Conservation (phyloP, 2,888 invertebrate genomes). For the Drosophila crucigera region DNA sequence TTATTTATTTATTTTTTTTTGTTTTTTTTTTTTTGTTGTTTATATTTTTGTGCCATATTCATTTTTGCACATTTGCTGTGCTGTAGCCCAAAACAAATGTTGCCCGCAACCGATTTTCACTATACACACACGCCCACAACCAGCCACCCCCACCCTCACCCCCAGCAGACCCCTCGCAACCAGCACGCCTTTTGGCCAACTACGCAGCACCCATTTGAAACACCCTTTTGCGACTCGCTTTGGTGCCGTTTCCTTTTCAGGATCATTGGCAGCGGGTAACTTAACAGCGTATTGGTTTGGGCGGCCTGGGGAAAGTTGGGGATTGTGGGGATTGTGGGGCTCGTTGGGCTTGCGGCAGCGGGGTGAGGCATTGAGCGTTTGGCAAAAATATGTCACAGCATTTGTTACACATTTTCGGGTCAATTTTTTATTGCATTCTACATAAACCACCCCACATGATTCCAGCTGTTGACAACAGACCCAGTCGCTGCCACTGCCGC, state of each 20-base stretch:
- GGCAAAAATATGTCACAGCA: conserved; percentile 79
- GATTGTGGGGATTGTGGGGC: not conserved
- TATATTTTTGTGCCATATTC: conserved; percentile 57
- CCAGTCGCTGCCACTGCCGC: not conserved
- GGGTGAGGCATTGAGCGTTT: conserved; percentile 35
- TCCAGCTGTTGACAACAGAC: conserved; percentile 61
- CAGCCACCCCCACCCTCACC: not conserved
- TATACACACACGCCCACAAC: conserved; percentile 24
- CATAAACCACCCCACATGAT: conserved; percentile 58
- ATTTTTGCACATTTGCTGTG: conserved; percentile 70
- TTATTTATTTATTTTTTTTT: no score
- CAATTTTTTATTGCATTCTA: conserved; percentile 75
- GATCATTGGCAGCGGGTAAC: conserved; percentile 73
- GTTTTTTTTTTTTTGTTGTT: conserved; percentile 17
- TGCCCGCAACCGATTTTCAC: conserved; percentile 73
- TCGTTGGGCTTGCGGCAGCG: not conserved
- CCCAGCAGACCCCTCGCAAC: not conserved
- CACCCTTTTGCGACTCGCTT: conserved; percentile 66
- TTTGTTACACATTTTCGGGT: conserved; percentile 81
- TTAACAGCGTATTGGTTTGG: conserved; percentile 35
- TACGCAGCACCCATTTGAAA: conserved; percentile 36
- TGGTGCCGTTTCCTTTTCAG: conserved; percentile 71
- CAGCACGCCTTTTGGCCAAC: not conserved
- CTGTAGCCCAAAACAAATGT: conserved; percentile 76
- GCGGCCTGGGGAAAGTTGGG: not conserved